A percentile compares a stretch with the other conserved stretches of the same genome.
Evolutionary conservation across 2,888 invertebrate genomes (phyloP).

Genomic region (Eremobia ochroleuca): DNA sequence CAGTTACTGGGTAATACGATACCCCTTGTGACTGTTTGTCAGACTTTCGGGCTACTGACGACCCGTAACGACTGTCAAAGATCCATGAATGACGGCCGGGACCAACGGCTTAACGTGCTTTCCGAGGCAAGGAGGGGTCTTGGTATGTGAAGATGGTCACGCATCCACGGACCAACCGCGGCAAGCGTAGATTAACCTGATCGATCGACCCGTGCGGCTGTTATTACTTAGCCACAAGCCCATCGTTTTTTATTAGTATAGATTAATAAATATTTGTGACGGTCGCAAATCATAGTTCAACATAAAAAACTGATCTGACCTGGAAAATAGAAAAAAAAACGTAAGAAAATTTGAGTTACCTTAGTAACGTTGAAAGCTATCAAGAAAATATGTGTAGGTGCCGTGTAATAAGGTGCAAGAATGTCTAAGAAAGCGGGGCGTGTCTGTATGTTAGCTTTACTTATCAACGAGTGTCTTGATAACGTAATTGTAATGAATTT

Average conservation of each 20-base stretch:
- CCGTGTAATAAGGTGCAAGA: slow-evolving; percentile 11
- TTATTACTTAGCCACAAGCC: no score
- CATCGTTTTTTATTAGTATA: no score
- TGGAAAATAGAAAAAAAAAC: not conserved
- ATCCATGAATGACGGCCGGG: no score
- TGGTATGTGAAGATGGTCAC: no score
- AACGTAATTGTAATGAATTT: slow-evolving; percentile 14
- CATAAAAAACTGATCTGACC: not conserved
- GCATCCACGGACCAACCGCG: no score
- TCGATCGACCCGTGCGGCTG: no score
- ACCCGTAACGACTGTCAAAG: no score
- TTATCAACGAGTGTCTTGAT: slow-evolving; percentile 24
- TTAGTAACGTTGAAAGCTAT: slow-evolving; percentile 24
- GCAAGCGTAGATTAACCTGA: no score
- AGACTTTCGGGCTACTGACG: no score
- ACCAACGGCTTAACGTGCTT: no score
- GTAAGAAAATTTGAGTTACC: not conserved
- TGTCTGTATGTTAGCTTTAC: slow-evolving; percentile 12
- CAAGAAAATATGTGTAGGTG: slow-evolving; percentile 11
- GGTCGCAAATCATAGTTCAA: not conserved
- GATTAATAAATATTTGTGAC: not conserved
- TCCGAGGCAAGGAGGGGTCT: no score
- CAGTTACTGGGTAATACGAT: not conserved
- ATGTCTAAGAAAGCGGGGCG: slow-evolving; percentile 34
- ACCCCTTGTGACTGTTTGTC: no score